Evolutionary conservation across 2,888 invertebrate genomes (phyloP).

Genomic region (Minunthozetes semirufus): DNA sequence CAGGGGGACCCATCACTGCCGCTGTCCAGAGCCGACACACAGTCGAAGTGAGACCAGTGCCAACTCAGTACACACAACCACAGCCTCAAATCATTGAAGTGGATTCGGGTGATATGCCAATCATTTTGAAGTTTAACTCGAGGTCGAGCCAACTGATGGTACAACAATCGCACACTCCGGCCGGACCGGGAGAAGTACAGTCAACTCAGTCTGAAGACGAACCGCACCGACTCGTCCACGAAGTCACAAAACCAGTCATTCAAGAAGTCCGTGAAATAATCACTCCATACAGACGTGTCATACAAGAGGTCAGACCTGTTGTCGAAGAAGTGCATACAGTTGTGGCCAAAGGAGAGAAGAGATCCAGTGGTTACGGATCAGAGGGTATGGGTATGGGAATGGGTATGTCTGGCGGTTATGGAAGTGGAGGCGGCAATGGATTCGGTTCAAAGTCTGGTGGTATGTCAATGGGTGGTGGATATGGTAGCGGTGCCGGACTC

Average conservation of each 20-base stretch:
- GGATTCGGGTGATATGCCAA: slow-evolving; percentile 2
- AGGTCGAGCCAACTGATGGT: neutral
- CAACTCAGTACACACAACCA: neutral
- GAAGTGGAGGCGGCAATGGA: slow-evolving; percentile 11
- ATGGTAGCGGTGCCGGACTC: slow-evolving; percentile 32
- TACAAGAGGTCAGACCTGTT: slow-evolving; percentile 15
- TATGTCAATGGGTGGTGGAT: neutral
- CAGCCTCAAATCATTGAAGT: slow-evolving; percentile 24
- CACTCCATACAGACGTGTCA: slow-evolving; percentile 1
- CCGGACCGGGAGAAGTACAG: neutral
- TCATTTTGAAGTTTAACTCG: slow-evolving; percentile 9
- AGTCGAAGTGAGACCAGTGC: slow-evolving; percentile 6
- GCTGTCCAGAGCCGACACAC: slow-evolving; percentile 3
- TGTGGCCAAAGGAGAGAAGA: slow-evolving; percentile 11
- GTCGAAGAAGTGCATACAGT: slow-evolving; percentile 2
- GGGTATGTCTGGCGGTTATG: neutral
- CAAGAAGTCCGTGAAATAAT: slow-evolving; percentile 21
- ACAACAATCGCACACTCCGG: neutral
- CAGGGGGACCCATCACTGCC: neutral
- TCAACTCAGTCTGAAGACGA: slow-evolving; percentile 12
- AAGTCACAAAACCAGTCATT: slow-evolving; percentile 21
- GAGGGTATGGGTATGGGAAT: slow-evolving; percentile 24
- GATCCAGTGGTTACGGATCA: slow-evolving; percentile 13
- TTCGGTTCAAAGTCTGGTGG: neutral
- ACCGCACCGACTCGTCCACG: slow-evolving; percentile 9